These are phyloP conservation scores for Ladona fulva DNA, from an alignment of 1,140 invertebrate species.

Conservation along the genomic window DNA sequence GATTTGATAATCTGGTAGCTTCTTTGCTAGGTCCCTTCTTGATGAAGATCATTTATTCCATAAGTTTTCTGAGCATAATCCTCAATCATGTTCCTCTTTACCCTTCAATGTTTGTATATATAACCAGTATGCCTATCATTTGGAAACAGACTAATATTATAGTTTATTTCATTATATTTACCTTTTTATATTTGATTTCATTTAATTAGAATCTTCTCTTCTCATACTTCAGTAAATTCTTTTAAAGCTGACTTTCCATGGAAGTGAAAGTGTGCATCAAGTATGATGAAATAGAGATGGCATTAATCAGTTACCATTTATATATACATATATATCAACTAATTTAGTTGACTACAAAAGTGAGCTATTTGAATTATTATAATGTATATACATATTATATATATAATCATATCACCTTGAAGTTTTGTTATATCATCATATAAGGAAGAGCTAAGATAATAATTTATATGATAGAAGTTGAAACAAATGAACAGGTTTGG, in stretches of 20 bases:
- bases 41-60: background rate
- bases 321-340: background rate
- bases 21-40: background rate
- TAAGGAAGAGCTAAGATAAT: background rate
- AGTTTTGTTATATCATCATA: background rate
- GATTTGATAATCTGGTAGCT: background rate
- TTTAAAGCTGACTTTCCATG: background rate
- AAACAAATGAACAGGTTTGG: constrained; percentile 1
- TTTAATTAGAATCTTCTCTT: background rate
- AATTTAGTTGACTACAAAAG: no score
- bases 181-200: background rate
- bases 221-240: background rate
- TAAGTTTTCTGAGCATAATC: background rate
- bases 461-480: background rate
- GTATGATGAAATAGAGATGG: background rate
- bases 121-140: constrained; percentile 9
- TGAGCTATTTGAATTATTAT: background rate
- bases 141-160: constrained; percentile 1
- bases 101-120: background rate
- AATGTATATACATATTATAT: background rate
- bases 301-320: background rate
- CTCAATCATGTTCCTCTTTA: background rate
- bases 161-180: background rate
- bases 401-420: background rate
- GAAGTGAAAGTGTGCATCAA: background rate